Conservation (phyloP, 1,140 invertebrate genomes). For the Monomorium pharaonis region DNA sequence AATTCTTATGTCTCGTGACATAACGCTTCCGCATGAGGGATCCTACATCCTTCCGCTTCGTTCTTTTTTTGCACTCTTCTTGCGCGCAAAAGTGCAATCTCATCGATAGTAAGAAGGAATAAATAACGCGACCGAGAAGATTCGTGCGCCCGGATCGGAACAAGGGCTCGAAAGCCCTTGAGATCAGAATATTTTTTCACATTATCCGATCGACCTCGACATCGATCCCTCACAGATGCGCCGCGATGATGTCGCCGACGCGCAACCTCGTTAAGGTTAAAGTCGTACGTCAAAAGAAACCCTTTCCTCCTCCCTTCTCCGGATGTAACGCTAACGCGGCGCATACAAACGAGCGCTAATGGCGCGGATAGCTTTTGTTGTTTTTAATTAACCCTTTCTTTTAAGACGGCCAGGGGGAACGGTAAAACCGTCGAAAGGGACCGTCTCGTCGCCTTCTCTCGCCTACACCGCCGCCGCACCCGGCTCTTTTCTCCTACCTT, state of each 20-base stretch:
- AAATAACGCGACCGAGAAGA: background rate
- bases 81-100: slow-evolving; percentile 30
- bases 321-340: slow-evolving; percentile 81
- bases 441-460: slow-evolving; percentile 67
- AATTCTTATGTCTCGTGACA: slow-evolving; percentile 65
- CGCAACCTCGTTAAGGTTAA: slow-evolving; percentile 75
- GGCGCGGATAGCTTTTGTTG: slow-evolving; percentile 85
- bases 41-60: background rate
- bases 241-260: slow-evolving; percentile 2
- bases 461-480: background rate
- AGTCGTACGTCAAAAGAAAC: slow-evolving; percentile 64
- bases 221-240: slow-evolving; percentile 31
- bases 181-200: background rate
- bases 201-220: background rate
- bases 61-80: background rate
- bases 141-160: background rate
- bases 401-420: slow-evolving; percentile 81
- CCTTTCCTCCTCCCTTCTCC: background rate
- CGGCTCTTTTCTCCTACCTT: slow-evolving; percentile 57
- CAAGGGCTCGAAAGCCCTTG: background rate
- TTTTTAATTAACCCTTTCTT: slow-evolving; percentile 86
- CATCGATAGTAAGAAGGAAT: background rate
- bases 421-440: slow-evolving; percentile 74
- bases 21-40: slow-evolving; percentile 52
- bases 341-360: slow-evolving; percentile 86